phyloP scores from a whole-genome alignment of 2,888 invertebrate species.

The Oscheius sp. region DNA sequence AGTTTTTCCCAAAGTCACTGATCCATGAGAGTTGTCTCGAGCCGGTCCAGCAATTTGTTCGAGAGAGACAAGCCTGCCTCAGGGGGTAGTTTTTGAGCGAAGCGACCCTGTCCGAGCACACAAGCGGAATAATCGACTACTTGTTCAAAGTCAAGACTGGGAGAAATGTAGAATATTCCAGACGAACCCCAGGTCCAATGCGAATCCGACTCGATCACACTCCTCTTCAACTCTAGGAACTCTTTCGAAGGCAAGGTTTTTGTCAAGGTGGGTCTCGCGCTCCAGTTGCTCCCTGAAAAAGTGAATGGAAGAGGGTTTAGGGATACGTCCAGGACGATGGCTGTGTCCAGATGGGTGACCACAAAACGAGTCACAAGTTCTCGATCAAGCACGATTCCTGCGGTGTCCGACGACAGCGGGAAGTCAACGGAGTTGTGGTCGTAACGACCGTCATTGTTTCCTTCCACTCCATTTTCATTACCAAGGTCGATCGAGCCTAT shows the following conservation, averaged over 20 bases:
- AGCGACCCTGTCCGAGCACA: not conserved
- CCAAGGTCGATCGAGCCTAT: constrained; percentile 71
- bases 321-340: constrained; percentile 53
- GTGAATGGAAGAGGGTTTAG: constrained; percentile 25
- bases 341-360: constrained; percentile 56
- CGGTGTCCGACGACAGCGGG: constrained; percentile 67
- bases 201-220: constrained; percentile 63
- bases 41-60: too few species aligned
- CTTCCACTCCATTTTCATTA: constrained; percentile 72
- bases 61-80: too few species aligned
- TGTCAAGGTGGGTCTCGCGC: constrained; percentile 62
- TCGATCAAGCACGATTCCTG: constrained; percentile 68
- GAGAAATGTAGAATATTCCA: constrained; percentile 38
- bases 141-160: not conserved
- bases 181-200: constrained; percentile 70
- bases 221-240: constrained; percentile 65
- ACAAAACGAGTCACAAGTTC: constrained; percentile 56
- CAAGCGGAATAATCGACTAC: not conserved
- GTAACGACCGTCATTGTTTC: constrained; percentile 69
- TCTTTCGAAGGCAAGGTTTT: constrained; percentile 71
- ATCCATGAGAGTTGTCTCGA: too few species aligned
- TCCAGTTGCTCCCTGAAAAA: constrained; percentile 7
- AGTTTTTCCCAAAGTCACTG: too few species aligned
- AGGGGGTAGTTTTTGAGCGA: not conserved
- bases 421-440: constrained; percentile 69